phyloP scores from a whole-genome alignment of 2,888 invertebrate species.

The Epistrophe eligans region DNA sequence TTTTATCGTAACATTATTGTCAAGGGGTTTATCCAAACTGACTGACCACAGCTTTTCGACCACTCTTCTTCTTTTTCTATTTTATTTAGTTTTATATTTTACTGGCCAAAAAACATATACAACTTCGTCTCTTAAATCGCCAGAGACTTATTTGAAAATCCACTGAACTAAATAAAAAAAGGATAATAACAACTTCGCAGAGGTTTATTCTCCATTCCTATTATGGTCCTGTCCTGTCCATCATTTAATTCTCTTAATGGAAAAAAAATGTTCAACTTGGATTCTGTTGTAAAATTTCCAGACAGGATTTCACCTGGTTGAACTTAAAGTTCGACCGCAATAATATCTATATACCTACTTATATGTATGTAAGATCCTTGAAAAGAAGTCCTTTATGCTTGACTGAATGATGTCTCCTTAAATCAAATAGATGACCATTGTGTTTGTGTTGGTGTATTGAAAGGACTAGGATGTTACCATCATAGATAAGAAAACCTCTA shows the following conservation, averaged over 20 bases:
- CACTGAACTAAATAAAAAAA: conserved; percentile 36
- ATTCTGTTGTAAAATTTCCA: neutral
- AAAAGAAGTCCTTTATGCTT: conserved; percentile 1
- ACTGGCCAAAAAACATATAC: neutral
- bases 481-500: conserved; percentile 12
- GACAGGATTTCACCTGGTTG: conserved; percentile 24
- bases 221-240: neutral
- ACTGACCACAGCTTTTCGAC: conserved; percentile 33
- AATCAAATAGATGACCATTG: conserved; percentile 49
- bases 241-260: conserved; percentile 28
- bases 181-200: conserved; percentile 27
- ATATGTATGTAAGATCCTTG: conserved; percentile 30
- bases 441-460: conserved; percentile 8
- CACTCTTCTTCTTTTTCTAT: neutral
- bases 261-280: neutral
- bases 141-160: conserved; percentile 49
- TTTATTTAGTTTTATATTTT: conserved; percentile 12
- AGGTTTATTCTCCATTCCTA: neutral
- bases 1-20: conserved; percentile 52
- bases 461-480: conserved; percentile 5
- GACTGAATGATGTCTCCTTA: conserved; percentile 9
- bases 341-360: no score
- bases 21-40: conserved; percentile 53
- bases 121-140: conserved; percentile 33
- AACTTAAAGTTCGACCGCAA: conserved; percentile 17